phyloP scores from a whole-genome alignment of 2,797 vertebrate species.

The Enteromius paludinosus region DNA sequence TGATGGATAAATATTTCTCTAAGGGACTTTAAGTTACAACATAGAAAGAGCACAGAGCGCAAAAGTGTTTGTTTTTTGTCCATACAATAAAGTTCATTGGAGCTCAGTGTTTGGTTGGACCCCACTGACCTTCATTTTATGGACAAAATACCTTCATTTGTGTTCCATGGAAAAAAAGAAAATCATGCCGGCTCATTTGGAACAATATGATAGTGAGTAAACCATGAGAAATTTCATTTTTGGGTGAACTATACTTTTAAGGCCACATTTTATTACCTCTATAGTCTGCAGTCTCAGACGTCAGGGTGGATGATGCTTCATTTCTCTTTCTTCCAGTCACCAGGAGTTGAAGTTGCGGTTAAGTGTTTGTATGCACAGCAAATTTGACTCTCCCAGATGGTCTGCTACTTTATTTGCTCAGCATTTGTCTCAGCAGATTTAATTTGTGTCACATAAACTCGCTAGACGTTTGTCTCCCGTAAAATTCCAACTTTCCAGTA shows the following conservation, averaged over 20 bases:
- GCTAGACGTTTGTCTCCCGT: constrained; percentile 32
- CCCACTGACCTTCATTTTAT: neutral
- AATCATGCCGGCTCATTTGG: neutral
- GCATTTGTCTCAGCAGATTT: constrained; percentile 43
- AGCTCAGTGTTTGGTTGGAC: neutral
- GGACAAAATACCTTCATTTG: neutral
- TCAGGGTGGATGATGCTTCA: constrained; percentile 18
- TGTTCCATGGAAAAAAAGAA: neutral
- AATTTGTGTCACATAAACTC: constrained; percentile 36
- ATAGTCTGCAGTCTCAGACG: constrained; percentile 28
- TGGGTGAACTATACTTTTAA: neutral
- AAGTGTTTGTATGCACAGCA: constrained; percentile 38
- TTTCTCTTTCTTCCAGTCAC: constrained; percentile 29
- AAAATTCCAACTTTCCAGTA: constrained; percentile 35
- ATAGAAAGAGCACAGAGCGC: neutral
- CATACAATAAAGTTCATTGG: neutral
- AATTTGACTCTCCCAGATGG: constrained; percentile 50
- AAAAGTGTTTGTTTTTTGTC: neutral
- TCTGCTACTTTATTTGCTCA: constrained; percentile 48
- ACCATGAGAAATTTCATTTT: neutral
- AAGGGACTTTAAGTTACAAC: neutral
- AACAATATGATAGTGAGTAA: neutral
- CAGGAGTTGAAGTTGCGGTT: constrained; percentile 45
- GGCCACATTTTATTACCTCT: constrained; percentile 39
- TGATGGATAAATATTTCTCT: constrained; percentile 14